Evolutionary conservation across 2,113 vertebrate species (phyloP).

Genomic region (Nothobranchius kuhntae): DNA sequence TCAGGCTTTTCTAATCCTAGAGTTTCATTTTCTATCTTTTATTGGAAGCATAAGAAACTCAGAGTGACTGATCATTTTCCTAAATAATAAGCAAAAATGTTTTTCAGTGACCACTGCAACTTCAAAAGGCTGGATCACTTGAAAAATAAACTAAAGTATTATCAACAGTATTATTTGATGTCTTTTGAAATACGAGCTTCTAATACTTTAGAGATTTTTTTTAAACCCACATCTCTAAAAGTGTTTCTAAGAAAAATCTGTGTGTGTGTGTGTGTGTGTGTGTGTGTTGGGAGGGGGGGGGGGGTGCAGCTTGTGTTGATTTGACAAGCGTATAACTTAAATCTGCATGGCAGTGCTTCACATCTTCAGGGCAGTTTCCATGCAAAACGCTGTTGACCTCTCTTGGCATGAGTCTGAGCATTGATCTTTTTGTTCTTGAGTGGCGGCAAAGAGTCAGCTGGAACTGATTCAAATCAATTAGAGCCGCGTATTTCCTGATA

Average conservation of each 20-base stretch:
- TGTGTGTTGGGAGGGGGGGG: neutral
- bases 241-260: slow-evolving; percentile 5
- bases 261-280: no score
- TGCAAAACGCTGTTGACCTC: slow-evolving; percentile 35
- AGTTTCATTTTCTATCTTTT: no score
- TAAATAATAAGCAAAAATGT: no score
- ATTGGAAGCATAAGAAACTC: no score
- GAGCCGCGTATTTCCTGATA: slow-evolving; percentile 54
- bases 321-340: slow-evolving; percentile 9
- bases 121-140: no score
- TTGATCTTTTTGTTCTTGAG: slow-evolving; percentile 49
- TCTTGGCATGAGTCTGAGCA: slow-evolving; percentile 31
- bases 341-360: slow-evolving; percentile 12
- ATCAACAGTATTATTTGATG: neutral
- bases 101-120: no score
- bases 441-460: slow-evolving; percentile 58
- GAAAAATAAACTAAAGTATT: neutral
- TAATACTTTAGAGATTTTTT: neutral
- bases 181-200: neutral
- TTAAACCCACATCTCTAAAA: neutral
- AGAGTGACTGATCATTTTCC: no score
- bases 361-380: slow-evolving; percentile 24
- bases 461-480: slow-evolving; percentile 66
- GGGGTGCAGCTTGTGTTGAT: slow-evolving; percentile 3
- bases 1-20: no score